Conservation (phyloP, 2,888 invertebrate species). For the Heliconius charithonia region DNA sequence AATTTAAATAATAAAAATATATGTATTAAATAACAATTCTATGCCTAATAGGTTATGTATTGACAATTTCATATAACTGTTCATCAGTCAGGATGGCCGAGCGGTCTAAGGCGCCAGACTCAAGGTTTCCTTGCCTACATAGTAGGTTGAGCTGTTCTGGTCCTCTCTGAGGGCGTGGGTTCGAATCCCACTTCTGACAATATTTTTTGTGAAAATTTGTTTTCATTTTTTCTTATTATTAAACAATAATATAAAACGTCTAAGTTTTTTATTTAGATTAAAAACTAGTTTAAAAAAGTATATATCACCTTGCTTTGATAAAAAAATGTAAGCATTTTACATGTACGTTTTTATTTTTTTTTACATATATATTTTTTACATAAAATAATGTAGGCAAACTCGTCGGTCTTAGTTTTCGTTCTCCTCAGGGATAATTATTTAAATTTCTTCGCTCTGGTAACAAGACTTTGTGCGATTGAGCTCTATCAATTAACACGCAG, state of each 20-base stretch:
- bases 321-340: no score
- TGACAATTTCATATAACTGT: not conserved
- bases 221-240: not conserved
- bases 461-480: no score
- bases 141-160: conserved; percentile 87
- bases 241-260: not conserved
- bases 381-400: no score
- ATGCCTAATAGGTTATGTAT: not conserved
- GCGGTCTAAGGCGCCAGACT: conserved; percentile 78
- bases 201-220: conserved; percentile 50
- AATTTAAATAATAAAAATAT: not conserved
- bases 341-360: no score
- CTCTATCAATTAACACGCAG: no score
- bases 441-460: no score
- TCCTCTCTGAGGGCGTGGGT: conserved; percentile 92
- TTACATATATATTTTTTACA: no score
- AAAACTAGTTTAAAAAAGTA: no score
- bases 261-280: no score
- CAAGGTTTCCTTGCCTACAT: conserved; percentile 79
- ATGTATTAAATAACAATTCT: not conserved
- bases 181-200: conserved; percentile 91
- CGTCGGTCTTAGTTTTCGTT: no score
- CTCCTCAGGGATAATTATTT: no score
- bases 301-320: no score
- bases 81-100: conserved; percentile 34